Percentiles rank a stretch among this genome's conserved stretches.
phyloP scores from a whole-genome alignment of 2,888 invertebrate species.

The Scaptomyza cyrtandrae region DNA sequence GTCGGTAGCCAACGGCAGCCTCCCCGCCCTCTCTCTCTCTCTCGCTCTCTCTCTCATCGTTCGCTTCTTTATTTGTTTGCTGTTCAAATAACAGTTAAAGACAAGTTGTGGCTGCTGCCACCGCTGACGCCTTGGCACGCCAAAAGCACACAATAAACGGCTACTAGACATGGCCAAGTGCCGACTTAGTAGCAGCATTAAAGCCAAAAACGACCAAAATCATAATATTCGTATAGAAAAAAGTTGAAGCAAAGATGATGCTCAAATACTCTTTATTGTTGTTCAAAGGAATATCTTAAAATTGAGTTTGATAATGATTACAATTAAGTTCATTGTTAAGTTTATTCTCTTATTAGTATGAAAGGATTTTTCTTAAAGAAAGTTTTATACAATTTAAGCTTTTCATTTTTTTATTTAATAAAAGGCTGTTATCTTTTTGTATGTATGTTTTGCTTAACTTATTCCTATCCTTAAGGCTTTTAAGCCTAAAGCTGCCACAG shows the following conservation, averaged over 20 bases:
- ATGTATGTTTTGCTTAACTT: no score
- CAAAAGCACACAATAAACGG: constrained; percentile 53
- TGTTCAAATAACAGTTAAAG: constrained; percentile 69
- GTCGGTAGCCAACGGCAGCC: constrained; percentile 53
- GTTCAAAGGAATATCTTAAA: not conserved
- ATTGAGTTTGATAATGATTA: no score
- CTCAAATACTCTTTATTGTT: constrained; percentile 22
- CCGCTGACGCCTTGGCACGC: constrained; percentile 46
- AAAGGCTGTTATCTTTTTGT: no score
- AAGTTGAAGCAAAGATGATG: not conserved
- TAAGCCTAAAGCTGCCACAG: no score
- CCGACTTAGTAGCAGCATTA: constrained; percentile 46
- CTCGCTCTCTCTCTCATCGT: constrained; percentile 25
- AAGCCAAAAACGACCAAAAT: constrained; percentile 25
- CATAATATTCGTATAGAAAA: constrained; percentile 16
- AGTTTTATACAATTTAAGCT: no score
- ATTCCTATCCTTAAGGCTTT: no score
- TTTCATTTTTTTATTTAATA: no score
- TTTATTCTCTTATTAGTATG: no score
- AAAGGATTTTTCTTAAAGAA: no score
- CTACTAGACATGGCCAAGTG: constrained; percentile 34
- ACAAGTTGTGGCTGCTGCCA: constrained; percentile 64
- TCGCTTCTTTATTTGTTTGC: constrained; percentile 65
- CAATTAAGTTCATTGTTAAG: no score
- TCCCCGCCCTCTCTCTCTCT: constrained; percentile 31